Conservation (phyloP, 2,888 invertebrate species). For the Heteromyza rotundicornis region DNA sequence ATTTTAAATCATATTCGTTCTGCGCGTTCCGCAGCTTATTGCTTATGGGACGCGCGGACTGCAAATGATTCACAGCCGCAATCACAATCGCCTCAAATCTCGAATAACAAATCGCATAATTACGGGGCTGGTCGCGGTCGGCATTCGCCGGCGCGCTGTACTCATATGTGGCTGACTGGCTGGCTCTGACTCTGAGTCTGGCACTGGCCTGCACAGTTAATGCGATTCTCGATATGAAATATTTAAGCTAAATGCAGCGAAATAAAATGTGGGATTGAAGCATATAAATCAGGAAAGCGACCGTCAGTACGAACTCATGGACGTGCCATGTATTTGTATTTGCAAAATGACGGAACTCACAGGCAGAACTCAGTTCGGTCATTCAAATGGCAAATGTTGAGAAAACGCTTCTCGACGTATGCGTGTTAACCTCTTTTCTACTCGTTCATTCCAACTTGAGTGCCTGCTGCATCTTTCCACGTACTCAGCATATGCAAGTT, state of each 20-base stretch:
- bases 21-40: slow-evolving; percentile 6
- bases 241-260: slow-evolving; percentile 56
- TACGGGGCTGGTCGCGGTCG: slow-evolving; percentile 50
- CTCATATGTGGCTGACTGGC: too few relatives aligned
- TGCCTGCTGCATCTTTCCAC: not conserved
- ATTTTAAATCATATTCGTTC: slow-evolving; percentile 57
- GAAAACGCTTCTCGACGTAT: too few relatives aligned
- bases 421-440: too few relatives aligned
- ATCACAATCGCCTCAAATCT: slow-evolving; percentile 60
- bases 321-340: not conserved
- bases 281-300: slow-evolving; percentile 53
- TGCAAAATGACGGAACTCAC: not conserved
- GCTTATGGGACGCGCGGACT: slow-evolving; percentile 11
- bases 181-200: too few relatives aligned
- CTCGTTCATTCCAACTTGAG: slow-evolving; percentile 7
- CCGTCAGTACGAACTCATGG: slow-evolving; percentile 24
- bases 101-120: slow-evolving; percentile 61
- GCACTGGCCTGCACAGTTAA: slow-evolving; percentile 10
- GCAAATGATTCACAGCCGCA: slow-evolving; percentile 49
- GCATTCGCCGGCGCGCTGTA: not conserved
- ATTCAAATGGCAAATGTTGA: too few relatives aligned
- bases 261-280: slow-evolving; percentile 60
- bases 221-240: slow-evolving; percentile 47
- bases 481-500: too few relatives aligned
- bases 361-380: not conserved